phyloP scores from a whole-genome alignment of 2,888 invertebrate genomes.

The Andrena flavipes region DNA sequence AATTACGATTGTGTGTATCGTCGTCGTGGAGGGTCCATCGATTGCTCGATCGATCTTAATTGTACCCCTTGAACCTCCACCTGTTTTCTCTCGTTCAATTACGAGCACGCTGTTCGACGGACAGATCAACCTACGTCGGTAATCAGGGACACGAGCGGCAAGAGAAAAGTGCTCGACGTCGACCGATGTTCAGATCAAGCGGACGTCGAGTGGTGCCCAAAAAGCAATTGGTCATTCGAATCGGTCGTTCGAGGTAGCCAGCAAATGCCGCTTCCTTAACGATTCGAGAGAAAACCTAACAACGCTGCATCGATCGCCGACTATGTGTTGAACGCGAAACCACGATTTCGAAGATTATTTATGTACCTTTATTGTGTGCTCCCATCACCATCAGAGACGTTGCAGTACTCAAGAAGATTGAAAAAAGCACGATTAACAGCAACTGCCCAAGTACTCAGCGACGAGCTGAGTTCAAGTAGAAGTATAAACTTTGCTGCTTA shows the following conservation, averaged over 20 bases:
- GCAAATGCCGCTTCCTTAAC: slow-evolving; percentile 35
- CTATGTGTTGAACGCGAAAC: neutral
- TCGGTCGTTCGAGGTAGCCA: slow-evolving; percentile 41
- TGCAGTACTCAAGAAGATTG: too few species aligned
- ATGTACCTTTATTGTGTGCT: neutral
- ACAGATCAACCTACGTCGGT: neutral
- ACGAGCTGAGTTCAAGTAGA: neutral
- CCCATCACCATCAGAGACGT: too few species aligned
- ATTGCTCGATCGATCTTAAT: slow-evolving; percentile 45
- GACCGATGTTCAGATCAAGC: slow-evolving; percentile 39
- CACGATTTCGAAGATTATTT: neutral
- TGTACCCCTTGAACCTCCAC: slow-evolving; percentile 53
- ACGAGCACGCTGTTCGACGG: slow-evolving; percentile 5
- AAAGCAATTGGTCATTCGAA: slow-evolving; percentile 43
- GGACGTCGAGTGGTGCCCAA: slow-evolving; percentile 31
- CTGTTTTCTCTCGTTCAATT: slow-evolving; percentile 40
- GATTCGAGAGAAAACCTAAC: slow-evolving; percentile 20
- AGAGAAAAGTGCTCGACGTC: slow-evolving; percentile 24
- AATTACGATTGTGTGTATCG: slow-evolving; percentile 44
- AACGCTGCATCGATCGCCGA: neutral
- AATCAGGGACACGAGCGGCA: slow-evolving; percentile 6
- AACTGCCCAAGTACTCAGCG: too few species aligned
- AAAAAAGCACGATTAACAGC: too few species aligned
- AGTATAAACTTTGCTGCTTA: neutral
- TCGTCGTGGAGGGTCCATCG: slow-evolving; percentile 1